Evolutionary conservation across 2,113 vertebrate genomes (phyloP).

Genomic region (Otocyon megalotis): DNA sequence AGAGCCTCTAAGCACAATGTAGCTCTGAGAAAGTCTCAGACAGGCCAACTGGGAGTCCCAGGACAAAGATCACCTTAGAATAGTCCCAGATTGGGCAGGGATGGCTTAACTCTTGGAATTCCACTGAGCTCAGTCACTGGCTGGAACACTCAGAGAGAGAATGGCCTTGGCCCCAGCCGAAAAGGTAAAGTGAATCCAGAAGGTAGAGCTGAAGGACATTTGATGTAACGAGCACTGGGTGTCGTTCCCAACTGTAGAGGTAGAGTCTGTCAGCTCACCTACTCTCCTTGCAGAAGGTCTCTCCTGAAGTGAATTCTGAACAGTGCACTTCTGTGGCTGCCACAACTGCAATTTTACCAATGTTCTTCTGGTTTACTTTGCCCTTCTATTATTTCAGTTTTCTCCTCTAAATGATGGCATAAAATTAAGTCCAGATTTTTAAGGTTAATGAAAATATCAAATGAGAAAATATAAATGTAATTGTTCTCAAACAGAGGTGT

Average conservation of each 20-base stretch:
- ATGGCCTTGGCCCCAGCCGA: not conserved
- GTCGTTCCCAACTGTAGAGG: not conserved
- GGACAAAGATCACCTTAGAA: not conserved
- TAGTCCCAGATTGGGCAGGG: not conserved
- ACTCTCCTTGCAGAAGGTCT: not conserved
- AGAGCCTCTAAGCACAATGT: not conserved
- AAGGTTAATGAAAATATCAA: not conserved
- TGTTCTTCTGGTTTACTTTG: not conserved
- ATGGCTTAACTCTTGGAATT: not conserved
- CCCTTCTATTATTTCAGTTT: not conserved
- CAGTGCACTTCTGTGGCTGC: not conserved
- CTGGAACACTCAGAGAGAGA: not conserved
- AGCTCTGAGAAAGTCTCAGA: not conserved
- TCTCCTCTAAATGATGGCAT: not conserved
- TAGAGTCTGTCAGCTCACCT: not conserved
- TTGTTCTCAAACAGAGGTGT: not conserved
- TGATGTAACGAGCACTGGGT: too few species aligned
- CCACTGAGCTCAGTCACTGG: not conserved
- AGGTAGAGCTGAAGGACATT: too few species aligned
- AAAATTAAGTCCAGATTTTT: not conserved
- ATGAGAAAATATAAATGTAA: not conserved
- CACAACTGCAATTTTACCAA: not conserved
- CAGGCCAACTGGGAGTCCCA: rapidly evolving
- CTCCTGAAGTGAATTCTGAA: not conserved
- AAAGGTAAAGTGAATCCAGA: not conserved